These are phyloP conservation scores for Nasonia vitripennis DNA, from an alignment of 1,140 invertebrate genomes.

Conservation along the genomic window DNA sequence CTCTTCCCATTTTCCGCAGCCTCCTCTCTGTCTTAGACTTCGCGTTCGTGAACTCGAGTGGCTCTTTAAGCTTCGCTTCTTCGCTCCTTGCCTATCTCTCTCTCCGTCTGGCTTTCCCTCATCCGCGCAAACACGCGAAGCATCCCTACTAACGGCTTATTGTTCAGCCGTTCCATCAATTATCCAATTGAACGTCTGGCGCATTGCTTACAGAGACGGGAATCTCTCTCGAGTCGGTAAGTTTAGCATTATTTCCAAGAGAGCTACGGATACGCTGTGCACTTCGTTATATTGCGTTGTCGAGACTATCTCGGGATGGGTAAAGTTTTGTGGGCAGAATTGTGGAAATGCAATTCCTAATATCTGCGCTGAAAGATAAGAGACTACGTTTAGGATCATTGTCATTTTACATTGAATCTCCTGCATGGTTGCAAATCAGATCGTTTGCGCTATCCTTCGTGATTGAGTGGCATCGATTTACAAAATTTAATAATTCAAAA, in stretches of 20 bases:
- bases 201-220: not conserved
- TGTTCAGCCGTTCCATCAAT: slow-evolving; percentile 37
- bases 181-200: slow-evolving; percentile 30
- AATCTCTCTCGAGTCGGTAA: not conserved
- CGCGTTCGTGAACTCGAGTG: not conserved
- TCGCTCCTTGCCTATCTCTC: not conserved
- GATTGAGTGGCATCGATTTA: too few relatives aligned
- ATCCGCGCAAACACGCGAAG: slow-evolving; percentile 21
- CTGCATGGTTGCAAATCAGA: too few relatives aligned
- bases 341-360: too few relatives aligned
- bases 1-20: not conserved
- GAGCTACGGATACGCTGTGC: not conserved
- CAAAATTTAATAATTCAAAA: too few relatives aligned
- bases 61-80: slow-evolving; percentile 1
- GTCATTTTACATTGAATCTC: too few relatives aligned
- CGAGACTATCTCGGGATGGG: not conserved
- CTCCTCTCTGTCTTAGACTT: slow-evolving; percentile 1
- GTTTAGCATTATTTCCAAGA: not conserved
- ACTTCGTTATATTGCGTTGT: not conserved
- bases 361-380: too few relatives aligned
- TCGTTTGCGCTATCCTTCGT: too few relatives aligned
- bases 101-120: not conserved
- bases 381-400: too few relatives aligned
- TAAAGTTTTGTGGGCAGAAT: too few relatives aligned
- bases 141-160: slow-evolving; percentile 20